Percentiles rank a stretch among this genome's conserved stretches.
Conservation (phyloP, 2,888 invertebrate species). For the Cephus rjabovi region DNA sequence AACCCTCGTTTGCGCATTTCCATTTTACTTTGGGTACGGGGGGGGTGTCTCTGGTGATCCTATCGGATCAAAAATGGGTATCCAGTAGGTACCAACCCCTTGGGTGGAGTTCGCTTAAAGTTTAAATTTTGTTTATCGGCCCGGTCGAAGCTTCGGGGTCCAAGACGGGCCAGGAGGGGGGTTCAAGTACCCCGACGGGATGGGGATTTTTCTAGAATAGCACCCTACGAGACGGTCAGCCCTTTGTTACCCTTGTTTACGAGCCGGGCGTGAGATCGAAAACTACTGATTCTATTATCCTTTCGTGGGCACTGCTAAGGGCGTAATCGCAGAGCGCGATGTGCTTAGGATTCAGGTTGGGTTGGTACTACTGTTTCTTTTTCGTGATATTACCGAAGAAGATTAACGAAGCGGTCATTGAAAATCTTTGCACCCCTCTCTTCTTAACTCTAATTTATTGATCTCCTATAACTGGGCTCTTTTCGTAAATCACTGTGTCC, state of each 20-base stretch:
- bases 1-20: slow-evolving; percentile 4
- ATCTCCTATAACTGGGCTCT: background rate
- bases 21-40: background rate
- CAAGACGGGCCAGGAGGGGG: background rate
- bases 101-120: background rate
- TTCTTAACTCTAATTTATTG: background rate
- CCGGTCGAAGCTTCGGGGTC: background rate
- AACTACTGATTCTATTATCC: slow-evolving; percentile 53
- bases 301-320: background rate
- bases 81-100: background rate
- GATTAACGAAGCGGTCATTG: background rate
- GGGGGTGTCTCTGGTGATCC: background rate
- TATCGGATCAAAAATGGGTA: background rate
- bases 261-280: slow-evolving; percentile 61
- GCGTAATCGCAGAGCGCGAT: background rate
- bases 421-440: no score
- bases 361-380: background rate
- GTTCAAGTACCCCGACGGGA: background rate
- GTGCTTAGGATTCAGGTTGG: background rate
- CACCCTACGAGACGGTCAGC: slow-evolving; percentile 52
- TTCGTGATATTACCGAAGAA: background rate
- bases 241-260: slow-evolving; percentile 65
- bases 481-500: no score
- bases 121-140: slow-evolving; percentile 6
- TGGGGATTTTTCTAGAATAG: background rate